phyloP scores from a whole-genome alignment of 2,113 vertebrate species.

The Xenus cinereus region DNA sequence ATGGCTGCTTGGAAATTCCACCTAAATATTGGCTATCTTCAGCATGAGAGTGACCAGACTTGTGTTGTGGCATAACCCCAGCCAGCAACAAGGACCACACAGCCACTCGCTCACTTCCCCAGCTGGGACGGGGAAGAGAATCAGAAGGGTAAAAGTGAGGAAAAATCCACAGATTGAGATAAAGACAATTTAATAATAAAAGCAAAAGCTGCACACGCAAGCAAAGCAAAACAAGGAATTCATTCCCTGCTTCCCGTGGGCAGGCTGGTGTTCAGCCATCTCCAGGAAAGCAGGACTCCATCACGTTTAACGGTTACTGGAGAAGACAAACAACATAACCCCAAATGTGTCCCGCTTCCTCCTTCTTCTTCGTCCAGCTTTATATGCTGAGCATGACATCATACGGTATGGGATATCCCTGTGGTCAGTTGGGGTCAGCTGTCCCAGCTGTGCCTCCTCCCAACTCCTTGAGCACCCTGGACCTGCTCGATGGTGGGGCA shows the following conservation, averaged over 20 bases:
- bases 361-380: neutral
- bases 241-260: neutral
- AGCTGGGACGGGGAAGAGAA: neutral
- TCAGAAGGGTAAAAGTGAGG: neutral
- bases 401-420: neutral
- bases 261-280: neutral
- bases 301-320: neutral
- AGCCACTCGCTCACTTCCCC: neutral
- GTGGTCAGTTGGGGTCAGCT: neutral
- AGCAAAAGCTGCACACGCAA: neutral
- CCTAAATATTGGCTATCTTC: neutral
- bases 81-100: neutral
- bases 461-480: neutral
- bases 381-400: neutral
- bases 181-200: neutral
- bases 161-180: neutral
- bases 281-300: neutral
- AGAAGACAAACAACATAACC: neutral
- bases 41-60: neutral
- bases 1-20: neutral
- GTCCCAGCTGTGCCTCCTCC: neutral
- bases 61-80: neutral
- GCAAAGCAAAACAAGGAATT: neutral
- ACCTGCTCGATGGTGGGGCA: no score
- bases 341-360: neutral